These are phyloP conservation scores for Cephus pulcher DNA, from an alignment of 2,888 invertebrate genomes.

Conservation along the genomic window DNA sequence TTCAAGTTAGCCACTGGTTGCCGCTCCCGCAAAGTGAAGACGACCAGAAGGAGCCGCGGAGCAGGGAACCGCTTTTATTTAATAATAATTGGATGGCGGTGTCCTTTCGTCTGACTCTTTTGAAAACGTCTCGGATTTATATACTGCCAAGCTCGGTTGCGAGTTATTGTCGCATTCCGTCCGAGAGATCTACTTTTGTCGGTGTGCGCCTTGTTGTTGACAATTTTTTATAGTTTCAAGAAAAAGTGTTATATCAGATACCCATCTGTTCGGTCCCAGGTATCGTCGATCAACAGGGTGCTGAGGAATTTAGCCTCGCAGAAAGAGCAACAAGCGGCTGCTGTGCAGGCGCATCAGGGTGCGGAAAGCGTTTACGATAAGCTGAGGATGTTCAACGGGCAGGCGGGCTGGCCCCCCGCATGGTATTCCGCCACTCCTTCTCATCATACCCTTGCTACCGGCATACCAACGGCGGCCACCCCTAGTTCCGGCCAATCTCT, in stretches of 20 bases:
- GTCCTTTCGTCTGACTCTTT: conserved; percentile 56
- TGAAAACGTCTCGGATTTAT: conserved; percentile 28
- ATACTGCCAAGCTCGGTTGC: no score
- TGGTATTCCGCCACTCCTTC: conserved; percentile 89
- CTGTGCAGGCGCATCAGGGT: conserved; percentile 70
- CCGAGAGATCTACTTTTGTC: no score
- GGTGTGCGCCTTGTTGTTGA: no score
- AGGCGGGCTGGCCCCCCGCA: conserved; percentile 83
- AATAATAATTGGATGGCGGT: conserved; percentile 63
- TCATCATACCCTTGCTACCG: conserved; percentile 69
- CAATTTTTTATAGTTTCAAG: no score
- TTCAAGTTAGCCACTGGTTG: conserved; percentile 53
- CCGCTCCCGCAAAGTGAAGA: conserved; percentile 48
- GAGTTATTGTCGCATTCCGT: no score
- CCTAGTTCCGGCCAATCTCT: conserved; percentile 63
- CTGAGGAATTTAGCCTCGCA: conserved; percentile 95
- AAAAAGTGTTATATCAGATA: no score
- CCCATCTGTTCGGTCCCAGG: conserved; percentile 72
- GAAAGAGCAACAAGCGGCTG: conserved; percentile 90
- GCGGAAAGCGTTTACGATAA: conserved; percentile 95
- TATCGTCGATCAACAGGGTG: conserved; percentile 98
- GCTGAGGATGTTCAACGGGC: conserved; percentile 94
- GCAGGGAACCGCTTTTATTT: conserved; percentile 57
- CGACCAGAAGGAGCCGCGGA: conserved; percentile 41
- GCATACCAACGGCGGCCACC: conserved; percentile 58